phyloP scores from a whole-genome alignment of 2,797 vertebrate genomes.

The Eulemur rubriventer region DNA sequence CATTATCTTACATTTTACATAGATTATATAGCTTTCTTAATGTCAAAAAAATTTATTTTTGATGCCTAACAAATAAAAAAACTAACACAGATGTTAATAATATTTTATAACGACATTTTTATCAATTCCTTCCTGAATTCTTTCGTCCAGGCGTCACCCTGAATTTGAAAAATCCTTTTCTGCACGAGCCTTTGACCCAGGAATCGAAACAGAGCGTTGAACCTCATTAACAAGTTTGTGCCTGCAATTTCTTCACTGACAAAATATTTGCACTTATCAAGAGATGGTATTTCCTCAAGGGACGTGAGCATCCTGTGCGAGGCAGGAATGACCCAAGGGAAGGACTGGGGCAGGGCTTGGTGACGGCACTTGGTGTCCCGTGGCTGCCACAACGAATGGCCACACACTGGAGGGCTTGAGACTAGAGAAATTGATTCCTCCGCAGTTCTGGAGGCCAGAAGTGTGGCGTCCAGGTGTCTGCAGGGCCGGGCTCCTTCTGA shows the following conservation, averaged over 20 bases:
- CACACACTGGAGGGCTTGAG: not conserved
- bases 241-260: not conserved
- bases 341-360: fast-evolving
- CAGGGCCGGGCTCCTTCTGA: fast-evolving
- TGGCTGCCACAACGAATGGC: not conserved
- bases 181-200: not conserved
- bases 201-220: not conserved
- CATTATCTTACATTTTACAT: not conserved
- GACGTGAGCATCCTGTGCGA: not conserved
- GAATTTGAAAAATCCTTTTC: not conserved
- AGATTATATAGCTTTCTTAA: not conserved
- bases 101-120: not conserved
- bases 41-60: not conserved
- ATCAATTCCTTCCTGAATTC: not conserved
- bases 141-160: fast-evolving
- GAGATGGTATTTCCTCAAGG: conserved; percentile 43
- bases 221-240: not conserved
- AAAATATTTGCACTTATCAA: conserved; percentile 12
- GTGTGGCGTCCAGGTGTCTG: not conserved
- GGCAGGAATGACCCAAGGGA: not conserved
- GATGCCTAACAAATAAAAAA: not conserved
- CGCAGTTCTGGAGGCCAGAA: not conserved
- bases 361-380: fast-evolving
- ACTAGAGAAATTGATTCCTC: not conserved
- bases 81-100: not conserved